Percentiles rank a stretch among this genome's conserved stretches.
These are phyloP conservation scores for Diachasma alloeum DNA, from an alignment of 1,140 invertebrate species.

Conservation along the genomic window DNA sequence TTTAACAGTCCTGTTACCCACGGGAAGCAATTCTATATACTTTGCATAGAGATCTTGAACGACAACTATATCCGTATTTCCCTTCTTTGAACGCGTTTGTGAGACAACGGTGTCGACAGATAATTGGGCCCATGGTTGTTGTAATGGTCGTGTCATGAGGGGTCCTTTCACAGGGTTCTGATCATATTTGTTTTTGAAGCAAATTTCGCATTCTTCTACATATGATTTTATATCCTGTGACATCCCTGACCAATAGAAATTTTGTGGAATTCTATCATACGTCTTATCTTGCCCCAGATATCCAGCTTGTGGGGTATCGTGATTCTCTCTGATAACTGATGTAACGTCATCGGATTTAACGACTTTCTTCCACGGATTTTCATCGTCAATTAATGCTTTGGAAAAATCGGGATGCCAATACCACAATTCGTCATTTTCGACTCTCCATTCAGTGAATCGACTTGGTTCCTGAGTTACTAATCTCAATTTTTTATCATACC, in stretches of 20 bases:
- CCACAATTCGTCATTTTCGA: constrained; percentile 5
- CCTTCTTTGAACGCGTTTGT: constrained; percentile 1
- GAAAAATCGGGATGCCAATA: constrained; percentile 11
- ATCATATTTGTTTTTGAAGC: neutral
- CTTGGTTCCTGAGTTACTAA: neutral
- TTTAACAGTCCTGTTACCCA: neutral
- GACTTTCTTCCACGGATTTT: constrained; percentile 29
- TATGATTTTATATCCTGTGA: constrained; percentile 1
- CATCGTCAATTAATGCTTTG: constrained; percentile 7
- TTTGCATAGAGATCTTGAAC: constrained; percentile 22
- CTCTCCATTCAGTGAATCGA: constrained; percentile 24
- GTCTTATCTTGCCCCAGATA: constrained; percentile 17
- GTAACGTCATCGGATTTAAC: constrained; percentile 11
- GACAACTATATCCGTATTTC: constrained; percentile 1
- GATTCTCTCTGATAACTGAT: constrained; percentile 14
- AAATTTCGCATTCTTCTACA: constrained; percentile 22
- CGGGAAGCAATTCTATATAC: constrained; percentile 15
- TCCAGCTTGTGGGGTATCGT: constrained; percentile 18
- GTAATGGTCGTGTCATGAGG: neutral
- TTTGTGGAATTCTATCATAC: neutral
- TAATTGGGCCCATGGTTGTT: no score
- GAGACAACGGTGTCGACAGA: constrained; percentile 7
- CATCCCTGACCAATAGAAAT: constrained; percentile 26
- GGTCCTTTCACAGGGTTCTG: constrained; percentile 12
- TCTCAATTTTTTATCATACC: constrained; percentile 6